Conservation (phyloP, 2,888 invertebrate species). For the Drosophila atripex region DNA sequence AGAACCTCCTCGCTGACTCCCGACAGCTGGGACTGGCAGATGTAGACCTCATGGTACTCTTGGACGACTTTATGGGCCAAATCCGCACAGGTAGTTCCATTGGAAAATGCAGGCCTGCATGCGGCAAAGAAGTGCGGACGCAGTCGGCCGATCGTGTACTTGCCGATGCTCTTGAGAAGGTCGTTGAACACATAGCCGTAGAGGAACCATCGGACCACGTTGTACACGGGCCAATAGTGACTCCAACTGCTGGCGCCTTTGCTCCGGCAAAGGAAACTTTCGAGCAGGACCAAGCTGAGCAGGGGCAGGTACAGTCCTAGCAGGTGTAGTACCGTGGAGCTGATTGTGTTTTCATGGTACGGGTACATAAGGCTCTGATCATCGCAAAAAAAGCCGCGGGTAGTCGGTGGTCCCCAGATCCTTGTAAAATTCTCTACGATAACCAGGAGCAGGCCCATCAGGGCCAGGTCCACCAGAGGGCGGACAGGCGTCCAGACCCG, state of each 20-base stretch:
- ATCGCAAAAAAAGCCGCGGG: conserved; percentile 74
- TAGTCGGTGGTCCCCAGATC: conserved; percentile 44
- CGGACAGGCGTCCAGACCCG: conserved; percentile 19
- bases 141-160: conserved; percentile 64
- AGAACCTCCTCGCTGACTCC: conserved; percentile 44
- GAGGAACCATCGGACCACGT: conserved; percentile 59
- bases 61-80: conserved; percentile 15
- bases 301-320: conserved; percentile 57
- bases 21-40: conserved; percentile 37
- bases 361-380: conserved; percentile 74
- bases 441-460: conserved; percentile 34
- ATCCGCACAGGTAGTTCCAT: conserved; percentile 59
- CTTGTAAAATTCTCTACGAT: conserved; percentile 30
- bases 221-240: conserved; percentile 39
- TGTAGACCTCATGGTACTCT: conserved; percentile 56
- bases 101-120: conserved; percentile 58
- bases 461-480: conserved; percentile 40
- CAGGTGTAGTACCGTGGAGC: conserved; percentile 40
- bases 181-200: conserved; percentile 51
- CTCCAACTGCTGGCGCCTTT: not conserved
- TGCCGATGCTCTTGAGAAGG: conserved; percentile 61
- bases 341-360: conserved; percentile 57
- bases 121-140: conserved; percentile 73
- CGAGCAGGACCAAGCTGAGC: conserved; percentile 40
- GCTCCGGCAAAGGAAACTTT: conserved; percentile 39